Percentiles rank a stretch among this genome's conserved stretches.
These are phyloP conservation scores for Agrochola litura DNA, from an alignment of 2,888 invertebrate genomes.

Conservation along the genomic window DNA sequence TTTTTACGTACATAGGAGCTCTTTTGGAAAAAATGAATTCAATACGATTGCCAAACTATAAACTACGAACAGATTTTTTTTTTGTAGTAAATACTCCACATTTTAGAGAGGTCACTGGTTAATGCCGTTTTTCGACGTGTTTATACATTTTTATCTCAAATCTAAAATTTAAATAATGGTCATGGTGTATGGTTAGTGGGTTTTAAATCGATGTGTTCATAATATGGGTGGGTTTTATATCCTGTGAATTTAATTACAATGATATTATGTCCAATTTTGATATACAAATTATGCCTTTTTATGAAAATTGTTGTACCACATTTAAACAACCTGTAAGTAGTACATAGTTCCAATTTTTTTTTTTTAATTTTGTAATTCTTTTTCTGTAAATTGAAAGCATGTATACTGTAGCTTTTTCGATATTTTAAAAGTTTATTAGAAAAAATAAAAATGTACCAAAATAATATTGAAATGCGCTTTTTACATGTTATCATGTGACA, in stretches of 20 bases:
- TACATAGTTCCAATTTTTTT: background rate
- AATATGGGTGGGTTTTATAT: constrained; percentile 4
- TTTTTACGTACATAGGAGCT: constrained; percentile 54
- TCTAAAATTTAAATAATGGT: constrained; percentile 20
- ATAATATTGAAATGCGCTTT: background rate
- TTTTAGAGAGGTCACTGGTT: background rate
- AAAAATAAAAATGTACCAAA: background rate
- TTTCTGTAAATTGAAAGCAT: background rate
- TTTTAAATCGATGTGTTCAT: constrained; percentile 41
- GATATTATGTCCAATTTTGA: constrained; percentile 1
- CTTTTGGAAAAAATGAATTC: background rate
- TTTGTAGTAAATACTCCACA: constrained; percentile 6
- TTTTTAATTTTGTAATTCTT: background rate
- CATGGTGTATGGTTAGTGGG: background rate
- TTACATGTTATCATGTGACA: background rate
- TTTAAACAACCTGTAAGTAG: background rate
- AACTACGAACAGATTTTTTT: background rate
- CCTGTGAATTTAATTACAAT: constrained; percentile 9
- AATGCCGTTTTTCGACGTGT: constrained; percentile 8
- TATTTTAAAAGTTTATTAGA: constrained; percentile 4
- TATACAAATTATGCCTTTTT: background rate
- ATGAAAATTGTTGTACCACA: background rate
- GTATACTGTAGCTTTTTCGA: constrained; percentile 26
- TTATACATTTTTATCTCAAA: constrained; percentile 28
- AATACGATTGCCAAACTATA: background rate